Evolutionary conservation across 2,888 invertebrate species (phyloP).

Genomic region (Gymnocheta viridis): DNA sequence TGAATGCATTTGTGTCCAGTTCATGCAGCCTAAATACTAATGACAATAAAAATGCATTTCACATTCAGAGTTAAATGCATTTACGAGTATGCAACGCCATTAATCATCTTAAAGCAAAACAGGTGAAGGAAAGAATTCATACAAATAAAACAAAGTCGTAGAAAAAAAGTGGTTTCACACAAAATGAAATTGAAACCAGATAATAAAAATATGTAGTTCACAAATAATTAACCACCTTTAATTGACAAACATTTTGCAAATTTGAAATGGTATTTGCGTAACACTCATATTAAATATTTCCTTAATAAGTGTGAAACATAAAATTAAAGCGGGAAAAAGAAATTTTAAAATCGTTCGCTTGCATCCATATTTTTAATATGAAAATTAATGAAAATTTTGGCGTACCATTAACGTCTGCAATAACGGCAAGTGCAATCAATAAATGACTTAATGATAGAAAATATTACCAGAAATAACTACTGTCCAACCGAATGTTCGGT

Average conservation of each 20-base stretch:
- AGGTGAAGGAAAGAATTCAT: slow-evolving; percentile 40
- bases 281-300: neutral
- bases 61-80: slow-evolving; percentile 1
- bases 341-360: too few species aligned
- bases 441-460: too few species aligned
- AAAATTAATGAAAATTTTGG: neutral
- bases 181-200: slow-evolving; percentile 25
- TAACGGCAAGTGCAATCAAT: neutral
- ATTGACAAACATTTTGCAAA: neutral
- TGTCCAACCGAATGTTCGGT: too few species aligned
- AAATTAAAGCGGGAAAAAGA: neutral
- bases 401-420: neutral
- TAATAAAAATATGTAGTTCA: too few species aligned
- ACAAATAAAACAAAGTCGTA: neutral
- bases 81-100: slow-evolving; percentile 15
- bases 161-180: neutral
- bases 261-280: neutral
- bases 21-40: slow-evolving; percentile 57
- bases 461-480: too few species aligned
- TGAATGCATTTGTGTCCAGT: slow-evolving; percentile 15
- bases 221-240: neutral
- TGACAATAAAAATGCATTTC: slow-evolving; percentile 17
- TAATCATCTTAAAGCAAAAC: slow-evolving; percentile 60
- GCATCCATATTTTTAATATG: neutral
- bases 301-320: neutral